Base-by-base conservation (phyloP, 2,797 vertebrate species). In the Bufotes viridis region DNA sequence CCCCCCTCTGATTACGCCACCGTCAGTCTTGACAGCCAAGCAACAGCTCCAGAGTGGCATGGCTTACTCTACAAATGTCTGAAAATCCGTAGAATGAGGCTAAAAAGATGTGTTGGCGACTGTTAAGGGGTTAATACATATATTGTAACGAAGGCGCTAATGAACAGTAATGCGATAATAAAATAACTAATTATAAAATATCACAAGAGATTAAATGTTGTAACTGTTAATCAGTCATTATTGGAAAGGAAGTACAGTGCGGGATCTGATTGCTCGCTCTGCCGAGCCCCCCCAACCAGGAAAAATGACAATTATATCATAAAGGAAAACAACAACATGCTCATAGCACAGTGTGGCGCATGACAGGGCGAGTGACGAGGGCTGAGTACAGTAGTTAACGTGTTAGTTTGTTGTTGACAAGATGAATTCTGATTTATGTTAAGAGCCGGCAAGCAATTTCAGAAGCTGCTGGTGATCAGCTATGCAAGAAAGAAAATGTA, bases 321-420 rank as follows among this genome's bases (percentile, higher is more conserved):
- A 65, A 55, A 49, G 55, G 58, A 85, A 49, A 79, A 79, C 61
- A 86, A 53, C 58, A 49, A 11, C 24, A 22, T 17, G 76, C 20
- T 69, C 49, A 55, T 63, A 63, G 70, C 79, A 72, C 76, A 81
- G 87, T 65, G 63, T 83, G 75, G 69, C 14, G 49, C 29, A 65
- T 51, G 58, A 61, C 75, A 29, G 55, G 22, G 34, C 57, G 26
- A 34, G 63, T 74, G 81, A 85, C 55, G 67, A 63, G 79, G 63
- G 20, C 60, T 49, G 72, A 70, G 49, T 82, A 69, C 65, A 72
- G 87, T 78, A 49, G 60, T 84, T 85, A 84, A 79, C 70, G 70
- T 84, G 87, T 88, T 88, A 85, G 83, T 63, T 80, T 89, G 78
- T 85, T 89, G 87, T 76, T 89, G 87, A 89, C 78, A 82, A 78